A percentile compares a stretch with the other conserved stretches of the same genome.
These are phyloP conservation scores for Erebia palarica DNA, from an alignment of 2,888 invertebrate species.

Conservation along the genomic window DNA sequence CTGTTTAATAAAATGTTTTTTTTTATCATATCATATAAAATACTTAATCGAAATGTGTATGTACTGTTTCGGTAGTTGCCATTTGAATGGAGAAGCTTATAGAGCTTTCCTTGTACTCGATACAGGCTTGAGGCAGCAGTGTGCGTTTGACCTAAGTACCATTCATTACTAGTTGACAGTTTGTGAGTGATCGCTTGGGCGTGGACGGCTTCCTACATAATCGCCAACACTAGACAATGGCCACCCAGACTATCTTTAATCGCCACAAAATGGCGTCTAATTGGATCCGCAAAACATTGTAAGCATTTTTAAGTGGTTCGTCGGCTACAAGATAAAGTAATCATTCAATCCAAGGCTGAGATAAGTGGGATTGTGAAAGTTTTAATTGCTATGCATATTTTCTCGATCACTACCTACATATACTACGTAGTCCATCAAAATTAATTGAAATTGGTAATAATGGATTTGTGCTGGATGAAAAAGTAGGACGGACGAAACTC, in stretches of 20 bases:
- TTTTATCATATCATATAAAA: background rate
- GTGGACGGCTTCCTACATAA: constrained; percentile 62
- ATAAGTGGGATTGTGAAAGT: constrained; percentile 49
- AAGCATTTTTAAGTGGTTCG: constrained; percentile 49
- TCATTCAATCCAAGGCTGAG: constrained; percentile 52
- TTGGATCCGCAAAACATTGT: constrained; percentile 72
- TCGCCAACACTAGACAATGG: constrained; percentile 73
- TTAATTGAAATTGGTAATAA: constrained; percentile 35
- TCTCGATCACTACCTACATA: constrained; percentile 31
- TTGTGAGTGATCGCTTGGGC: constrained; percentile 70
- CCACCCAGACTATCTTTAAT: constrained; percentile 71
- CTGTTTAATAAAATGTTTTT: too few species aligned
- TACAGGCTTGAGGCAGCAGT: background rate
- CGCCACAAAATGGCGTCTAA: constrained; percentile 75
- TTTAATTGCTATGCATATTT: constrained; percentile 41
- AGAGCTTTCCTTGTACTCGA: background rate
- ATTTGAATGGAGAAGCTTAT: background rate
- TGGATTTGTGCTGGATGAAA: constrained; percentile 12
- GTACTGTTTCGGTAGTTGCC: background rate
- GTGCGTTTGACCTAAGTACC: constrained; percentile 54
- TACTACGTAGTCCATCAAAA: constrained; percentile 36
- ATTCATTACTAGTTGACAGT: constrained; percentile 76
- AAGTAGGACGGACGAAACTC: background rate
- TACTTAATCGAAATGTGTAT: background rate
- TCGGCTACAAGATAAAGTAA: constrained; percentile 48